Evolutionary conservation across 2,113 vertebrate genomes (phyloP).

Genomic region (Melanocharis versteri): DNA sequence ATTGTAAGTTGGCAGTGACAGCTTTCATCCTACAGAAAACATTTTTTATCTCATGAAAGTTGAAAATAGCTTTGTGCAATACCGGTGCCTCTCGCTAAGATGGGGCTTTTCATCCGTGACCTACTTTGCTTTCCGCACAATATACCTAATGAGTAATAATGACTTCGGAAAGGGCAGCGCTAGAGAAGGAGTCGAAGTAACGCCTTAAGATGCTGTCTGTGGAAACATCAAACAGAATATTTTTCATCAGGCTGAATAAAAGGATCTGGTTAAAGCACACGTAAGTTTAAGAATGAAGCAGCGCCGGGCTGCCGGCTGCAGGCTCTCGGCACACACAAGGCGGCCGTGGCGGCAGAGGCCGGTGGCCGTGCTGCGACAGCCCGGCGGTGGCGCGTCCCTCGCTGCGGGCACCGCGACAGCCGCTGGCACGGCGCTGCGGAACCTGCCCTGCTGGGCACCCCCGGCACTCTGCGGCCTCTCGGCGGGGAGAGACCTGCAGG

Average conservation of each 20-base stretch:
- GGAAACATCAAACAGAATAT: constrained; percentile 38
- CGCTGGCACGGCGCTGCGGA: rapidly evolving
- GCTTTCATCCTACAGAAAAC: constrained; percentile 69
- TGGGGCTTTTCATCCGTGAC: constrained; percentile 71
- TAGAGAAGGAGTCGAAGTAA: constrained; percentile 8
- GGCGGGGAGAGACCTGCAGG: rapidly evolving
- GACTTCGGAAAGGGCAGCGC: constrained; percentile 51
- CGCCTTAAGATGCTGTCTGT: constrained; percentile 4
- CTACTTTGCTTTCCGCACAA: constrained; percentile 69
- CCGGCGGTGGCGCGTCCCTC: rapidly evolving
- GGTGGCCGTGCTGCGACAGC: background rate
- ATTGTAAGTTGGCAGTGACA: constrained; percentile 67
- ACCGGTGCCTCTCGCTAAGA: constrained; percentile 54
- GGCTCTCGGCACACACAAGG: background rate
- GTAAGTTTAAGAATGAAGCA: background rate
- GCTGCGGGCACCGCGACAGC: rapidly evolving
- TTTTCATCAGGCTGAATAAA: constrained; percentile 16
- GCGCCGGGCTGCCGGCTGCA: rapidly evolving
- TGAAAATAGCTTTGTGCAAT: constrained; percentile 69
- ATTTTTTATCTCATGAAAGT: constrained; percentile 65
- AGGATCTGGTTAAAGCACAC: background rate
- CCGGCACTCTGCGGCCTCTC: rapidly evolving
- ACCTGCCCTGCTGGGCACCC: rapidly evolving
- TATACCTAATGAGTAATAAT: constrained; percentile 67
- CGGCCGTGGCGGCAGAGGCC: rapidly evolving